A percentile compares a stretch with the other conserved stretches of the same genome.
Conservation (phyloP, 2,113 vertebrate genomes). For the Myiozetetes cayanensis region DNA sequence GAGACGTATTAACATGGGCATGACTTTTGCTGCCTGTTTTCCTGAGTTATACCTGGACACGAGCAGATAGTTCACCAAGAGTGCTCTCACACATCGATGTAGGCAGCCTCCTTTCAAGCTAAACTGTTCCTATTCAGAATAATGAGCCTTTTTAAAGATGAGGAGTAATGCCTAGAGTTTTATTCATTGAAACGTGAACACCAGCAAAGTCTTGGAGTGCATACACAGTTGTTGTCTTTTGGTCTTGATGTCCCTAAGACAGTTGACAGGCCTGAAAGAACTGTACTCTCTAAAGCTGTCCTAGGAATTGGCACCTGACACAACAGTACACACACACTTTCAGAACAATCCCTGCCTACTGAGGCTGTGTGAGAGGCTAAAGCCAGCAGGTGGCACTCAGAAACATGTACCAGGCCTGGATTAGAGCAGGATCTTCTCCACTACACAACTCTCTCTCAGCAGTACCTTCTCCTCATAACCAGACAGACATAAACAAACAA, state of each 20-base stretch:
- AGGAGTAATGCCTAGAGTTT: neutral
- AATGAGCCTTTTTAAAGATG: neutral
- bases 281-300: neutral
- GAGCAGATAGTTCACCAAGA: neutral
- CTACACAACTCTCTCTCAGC: neutral
- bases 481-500: neutral
- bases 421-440: neutral
- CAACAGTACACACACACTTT: rapidly evolving
- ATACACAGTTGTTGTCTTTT: neutral
- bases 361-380: neutral
- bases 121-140: neutral
- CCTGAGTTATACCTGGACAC: neutral
- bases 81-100: rapidly evolving
- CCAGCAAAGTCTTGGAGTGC: neutral
- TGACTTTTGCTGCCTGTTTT: neutral
- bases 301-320: neutral
- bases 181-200: neutral
- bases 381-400: constrained; percentile 37
- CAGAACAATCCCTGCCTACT: rapidly evolving
- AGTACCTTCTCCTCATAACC: neutral
- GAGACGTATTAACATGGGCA: neutral
- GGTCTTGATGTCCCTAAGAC: neutral
- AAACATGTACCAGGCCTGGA: neutral
- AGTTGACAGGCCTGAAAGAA: neutral
- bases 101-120: neutral